Evolutionary conservation across 2,888 invertebrate genomes (phyloP).

Genomic region (Oscheius sp.): DNA sequence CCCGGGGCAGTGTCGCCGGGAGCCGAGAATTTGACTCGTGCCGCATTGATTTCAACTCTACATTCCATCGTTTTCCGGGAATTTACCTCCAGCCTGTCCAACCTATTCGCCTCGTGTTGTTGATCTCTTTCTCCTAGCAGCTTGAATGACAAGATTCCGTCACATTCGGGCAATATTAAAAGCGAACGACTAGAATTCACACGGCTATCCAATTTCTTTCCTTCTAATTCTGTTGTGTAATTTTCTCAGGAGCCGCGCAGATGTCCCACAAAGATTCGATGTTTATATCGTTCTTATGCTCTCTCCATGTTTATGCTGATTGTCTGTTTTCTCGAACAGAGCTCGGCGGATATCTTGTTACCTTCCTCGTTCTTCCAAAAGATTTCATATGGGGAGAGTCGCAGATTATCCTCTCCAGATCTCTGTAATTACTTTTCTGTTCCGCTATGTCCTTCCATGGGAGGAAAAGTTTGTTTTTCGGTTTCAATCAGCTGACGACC

Average conservation of each 20-base stretch:
- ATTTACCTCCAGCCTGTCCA: not conserved
- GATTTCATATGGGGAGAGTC: too few relatives aligned
- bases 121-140: not conserved
- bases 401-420: too few relatives aligned
- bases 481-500: too few relatives aligned
- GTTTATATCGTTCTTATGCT: too few relatives aligned
- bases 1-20: slow-evolving; percentile 26
- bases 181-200: not conserved
- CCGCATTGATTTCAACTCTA: slow-evolving; percentile 16
- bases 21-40: slow-evolving; percentile 22
- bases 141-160: not conserved
- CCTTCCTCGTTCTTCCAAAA: too few relatives aligned
- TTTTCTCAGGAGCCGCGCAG: not conserved
- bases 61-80: not conserved
- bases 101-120: not conserved
- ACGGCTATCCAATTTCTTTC: slow-evolving; percentile 1
- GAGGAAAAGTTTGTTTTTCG: too few relatives aligned
- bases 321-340: too few relatives aligned
- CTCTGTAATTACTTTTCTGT: too few relatives aligned
- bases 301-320: too few relatives aligned
- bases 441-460: too few relatives aligned
- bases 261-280: too few relatives aligned
- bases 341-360: too few relatives aligned
- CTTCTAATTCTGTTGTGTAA: not conserved
- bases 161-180: slow-evolving; percentile 11